Percentiles rank a stretch among this genome's conserved stretches.
phyloP scores from a whole-genome alignment of 1,140 invertebrate genomes.

The Ganaspis sp. region DNA sequence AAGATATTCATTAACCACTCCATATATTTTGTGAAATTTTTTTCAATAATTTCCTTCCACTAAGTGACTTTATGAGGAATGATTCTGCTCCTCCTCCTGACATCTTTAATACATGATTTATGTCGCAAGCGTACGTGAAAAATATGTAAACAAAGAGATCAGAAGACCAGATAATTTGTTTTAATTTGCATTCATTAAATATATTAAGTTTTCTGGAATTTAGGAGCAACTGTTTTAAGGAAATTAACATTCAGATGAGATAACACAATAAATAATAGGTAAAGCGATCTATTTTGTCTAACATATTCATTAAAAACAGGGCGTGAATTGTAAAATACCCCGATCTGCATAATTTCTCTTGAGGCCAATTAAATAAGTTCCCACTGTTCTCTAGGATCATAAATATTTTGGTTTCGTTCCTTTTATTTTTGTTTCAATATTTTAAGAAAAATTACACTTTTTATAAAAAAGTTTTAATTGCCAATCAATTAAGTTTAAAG shows the following conservation, averaged over 20 bases:
- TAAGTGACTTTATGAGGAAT: conserved; percentile 9
- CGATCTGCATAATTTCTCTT: not conserved
- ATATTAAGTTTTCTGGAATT: not conserved
- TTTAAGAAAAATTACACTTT: not conserved
- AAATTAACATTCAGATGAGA: conserved; percentile 14
- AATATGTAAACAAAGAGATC: conserved; percentile 14
- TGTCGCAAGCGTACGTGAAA: not conserved
- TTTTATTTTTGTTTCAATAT: not conserved
- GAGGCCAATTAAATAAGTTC: no score
- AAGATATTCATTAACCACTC: conserved; percentile 1
- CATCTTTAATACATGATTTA: conserved; percentile 14
- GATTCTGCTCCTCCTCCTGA: not conserved
- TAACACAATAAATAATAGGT: not conserved
- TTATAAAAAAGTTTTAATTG: no score
- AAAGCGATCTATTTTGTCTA: not conserved
- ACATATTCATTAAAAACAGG: not conserved
- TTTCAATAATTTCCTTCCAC: not conserved
- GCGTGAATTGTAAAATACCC: not conserved
- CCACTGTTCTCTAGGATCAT: no score
- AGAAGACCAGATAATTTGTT: not conserved
- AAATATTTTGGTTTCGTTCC: no score
- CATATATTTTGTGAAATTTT: not conserved
- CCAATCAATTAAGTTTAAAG: no score
- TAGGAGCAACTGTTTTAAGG: not conserved
- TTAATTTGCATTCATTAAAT: not conserved